Conservation (phyloP, 1,140 invertebrate genomes). For the Bombus superbus region DNA sequence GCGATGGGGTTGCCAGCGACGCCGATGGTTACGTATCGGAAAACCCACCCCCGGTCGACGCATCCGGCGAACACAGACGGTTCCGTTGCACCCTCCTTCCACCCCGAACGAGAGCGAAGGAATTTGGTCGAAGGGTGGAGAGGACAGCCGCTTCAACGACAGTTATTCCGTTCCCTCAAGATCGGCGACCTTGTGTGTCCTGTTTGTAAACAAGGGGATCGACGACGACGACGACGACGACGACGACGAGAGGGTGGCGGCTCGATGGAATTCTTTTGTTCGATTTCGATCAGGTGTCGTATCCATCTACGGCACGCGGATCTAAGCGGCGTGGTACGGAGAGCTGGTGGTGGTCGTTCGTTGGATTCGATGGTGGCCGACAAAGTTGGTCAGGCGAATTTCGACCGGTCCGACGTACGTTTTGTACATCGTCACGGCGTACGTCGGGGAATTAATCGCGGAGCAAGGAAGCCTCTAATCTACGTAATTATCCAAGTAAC, state of each 20-base stretch:
- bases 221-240: not conserved
- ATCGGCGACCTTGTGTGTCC: constrained; percentile 48
- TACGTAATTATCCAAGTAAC: constrained; percentile 23
- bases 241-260: not conserved
- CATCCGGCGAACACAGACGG: constrained; percentile 53
- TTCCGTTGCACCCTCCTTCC: constrained; percentile 18
- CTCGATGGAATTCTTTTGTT: not conserved
- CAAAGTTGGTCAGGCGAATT: not conserved
- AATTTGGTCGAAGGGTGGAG: constrained; percentile 38
- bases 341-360: too few relatives aligned
- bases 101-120: constrained; percentile 4
- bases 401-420: too few relatives aligned
- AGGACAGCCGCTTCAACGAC: constrained; percentile 20
- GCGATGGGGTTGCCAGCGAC: constrained; percentile 26
- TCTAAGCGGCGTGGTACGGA: not conserved
- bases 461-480: not conserved
- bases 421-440: not conserved
- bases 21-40: constrained; percentile 63
- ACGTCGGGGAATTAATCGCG: too few relatives aligned
- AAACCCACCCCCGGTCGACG: constrained; percentile 66
- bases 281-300: not conserved
- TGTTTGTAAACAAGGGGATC: constrained; percentile 54
- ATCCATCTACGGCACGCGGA: not conserved
- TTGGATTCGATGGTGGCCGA: too few relatives aligned
- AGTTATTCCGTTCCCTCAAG: constrained; percentile 45